These are phyloP conservation scores for Engystomops pustulosus DNA, from an alignment of 2,113 vertebrate genomes.

Conservation along the genomic window DNA sequence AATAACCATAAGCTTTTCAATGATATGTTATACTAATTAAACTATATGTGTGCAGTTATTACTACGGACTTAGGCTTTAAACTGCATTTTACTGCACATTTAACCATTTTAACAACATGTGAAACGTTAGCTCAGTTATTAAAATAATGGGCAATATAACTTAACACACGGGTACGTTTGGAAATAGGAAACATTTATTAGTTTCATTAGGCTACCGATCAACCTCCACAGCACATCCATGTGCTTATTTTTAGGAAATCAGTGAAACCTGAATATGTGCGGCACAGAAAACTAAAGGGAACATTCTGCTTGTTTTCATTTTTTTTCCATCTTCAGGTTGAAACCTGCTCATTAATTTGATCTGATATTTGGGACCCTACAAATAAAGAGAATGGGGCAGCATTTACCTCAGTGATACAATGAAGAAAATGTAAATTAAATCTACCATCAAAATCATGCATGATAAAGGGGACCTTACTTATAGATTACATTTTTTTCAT, in stretches of 20 bases:
- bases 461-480: too few relatives aligned
- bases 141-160: conserved; percentile 14
- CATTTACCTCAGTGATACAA: too few relatives aligned
- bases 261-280: not conserved
- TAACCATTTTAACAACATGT: not conserved
- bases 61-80: not conserved
- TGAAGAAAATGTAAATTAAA: too few relatives aligned
- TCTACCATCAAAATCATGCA: too few relatives aligned
- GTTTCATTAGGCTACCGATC: not conserved
- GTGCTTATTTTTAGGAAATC: not conserved
- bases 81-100: not conserved
- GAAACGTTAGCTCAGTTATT: not conserved
- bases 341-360: too few relatives aligned
- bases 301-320: too few relatives aligned
- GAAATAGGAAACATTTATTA: not conserved
- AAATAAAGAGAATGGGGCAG: too few relatives aligned
- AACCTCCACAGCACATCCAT: not conserved
- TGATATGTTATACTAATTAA: conserved; percentile 17
- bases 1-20: not conserved
- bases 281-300: not conserved
- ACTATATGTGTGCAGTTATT: not conserved
- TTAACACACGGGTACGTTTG: not conserved
- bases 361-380: too few relatives aligned
- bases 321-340: too few relatives aligned
- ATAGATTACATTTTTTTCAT: too few relatives aligned